phyloP scores from a whole-genome alignment of 2,888 invertebrate species.

The Pyrrhosoma nymphula region DNA sequence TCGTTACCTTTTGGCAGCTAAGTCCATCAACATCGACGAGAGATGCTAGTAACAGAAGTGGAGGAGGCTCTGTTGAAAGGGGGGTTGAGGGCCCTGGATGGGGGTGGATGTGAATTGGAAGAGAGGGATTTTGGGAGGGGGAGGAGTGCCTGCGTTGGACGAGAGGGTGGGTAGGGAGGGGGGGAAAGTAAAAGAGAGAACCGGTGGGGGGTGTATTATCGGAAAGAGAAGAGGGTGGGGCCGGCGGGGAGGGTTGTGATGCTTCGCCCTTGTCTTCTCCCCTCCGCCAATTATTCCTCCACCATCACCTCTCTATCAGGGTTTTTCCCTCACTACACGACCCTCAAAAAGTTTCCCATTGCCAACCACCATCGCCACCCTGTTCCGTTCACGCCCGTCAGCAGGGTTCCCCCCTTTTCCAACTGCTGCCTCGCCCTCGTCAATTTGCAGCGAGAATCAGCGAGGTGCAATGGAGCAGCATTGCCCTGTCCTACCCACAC shows the following conservation, averaged over 20 bases:
- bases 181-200: neutral
- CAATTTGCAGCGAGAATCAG: conserved; percentile 44
- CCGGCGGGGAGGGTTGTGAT: neutral
- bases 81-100: neutral
- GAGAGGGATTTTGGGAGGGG: neutral
- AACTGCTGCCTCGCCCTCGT: neutral
- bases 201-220: neutral
- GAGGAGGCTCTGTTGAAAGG: neutral
- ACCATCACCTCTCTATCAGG: conserved; percentile 20
- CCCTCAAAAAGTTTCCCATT: neutral
- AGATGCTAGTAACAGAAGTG: conserved; percentile 38
- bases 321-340: neutral
- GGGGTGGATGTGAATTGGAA: neutral
- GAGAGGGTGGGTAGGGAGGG: too few relatives aligned
- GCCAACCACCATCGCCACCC: neutral
- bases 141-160: neutral
- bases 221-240: neutral
- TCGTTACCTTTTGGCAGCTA: conserved; percentile 66
- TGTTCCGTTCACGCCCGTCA: neutral
- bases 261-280: neutral
- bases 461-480: conserved; percentile 32
- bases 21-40: conserved; percentile 64
- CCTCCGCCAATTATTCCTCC: conserved; percentile 49
- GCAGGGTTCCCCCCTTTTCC: neutral
- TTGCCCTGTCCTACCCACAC: too few relatives aligned